Conservation (phyloP, 2,888 invertebrate genomes). For the Hermaeophaga mercurialis region DNA sequence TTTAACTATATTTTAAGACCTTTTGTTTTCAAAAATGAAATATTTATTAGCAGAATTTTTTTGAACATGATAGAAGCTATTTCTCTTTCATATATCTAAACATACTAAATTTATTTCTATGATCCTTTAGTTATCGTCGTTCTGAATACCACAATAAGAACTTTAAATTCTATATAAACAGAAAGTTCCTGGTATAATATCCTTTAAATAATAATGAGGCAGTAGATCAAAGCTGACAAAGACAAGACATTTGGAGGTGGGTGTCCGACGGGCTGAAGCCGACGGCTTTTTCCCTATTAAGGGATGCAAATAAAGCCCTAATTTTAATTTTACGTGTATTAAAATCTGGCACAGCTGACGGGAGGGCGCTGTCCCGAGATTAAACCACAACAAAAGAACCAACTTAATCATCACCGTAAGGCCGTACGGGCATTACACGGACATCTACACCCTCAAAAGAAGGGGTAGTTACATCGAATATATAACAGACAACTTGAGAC, state of each 20-base stretch:
- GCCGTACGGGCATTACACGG: slow-evolving; percentile 49
- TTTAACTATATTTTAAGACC: too few species aligned
- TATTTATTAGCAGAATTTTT: too few species aligned
- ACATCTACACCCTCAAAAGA: slow-evolving; percentile 31
- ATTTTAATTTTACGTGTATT: slow-evolving; percentile 68
- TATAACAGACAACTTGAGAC: not conserved
- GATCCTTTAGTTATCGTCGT: not conserved
- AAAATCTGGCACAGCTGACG: slow-evolving; percentile 64
- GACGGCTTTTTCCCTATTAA: slow-evolving; percentile 62
- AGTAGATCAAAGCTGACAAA: slow-evolving; percentile 35
- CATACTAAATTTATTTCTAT: too few species aligned
- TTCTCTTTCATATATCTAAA: too few species aligned
- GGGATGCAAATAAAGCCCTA: slow-evolving; percentile 65
- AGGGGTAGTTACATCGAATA: slow-evolving; percentile 3
- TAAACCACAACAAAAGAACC: slow-evolving; percentile 56
- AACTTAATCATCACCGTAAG: slow-evolving; percentile 54
- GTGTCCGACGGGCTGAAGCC: slow-evolving; percentile 35
- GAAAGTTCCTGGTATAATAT: slow-evolving; percentile 6
- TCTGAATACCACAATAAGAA: not conserved
- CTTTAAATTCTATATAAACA: slow-evolving; percentile 3
- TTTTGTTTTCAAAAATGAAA: too few species aligned
- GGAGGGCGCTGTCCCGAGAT: slow-evolving; percentile 51
- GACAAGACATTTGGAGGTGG: slow-evolving; percentile 30
- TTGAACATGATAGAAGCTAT: too few species aligned
- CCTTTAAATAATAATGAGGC: slow-evolving; percentile 30